Evolutionary conservation across 2,797 vertebrate species (phyloP).

Genomic region (Atherinosoma microstoma): DNA sequence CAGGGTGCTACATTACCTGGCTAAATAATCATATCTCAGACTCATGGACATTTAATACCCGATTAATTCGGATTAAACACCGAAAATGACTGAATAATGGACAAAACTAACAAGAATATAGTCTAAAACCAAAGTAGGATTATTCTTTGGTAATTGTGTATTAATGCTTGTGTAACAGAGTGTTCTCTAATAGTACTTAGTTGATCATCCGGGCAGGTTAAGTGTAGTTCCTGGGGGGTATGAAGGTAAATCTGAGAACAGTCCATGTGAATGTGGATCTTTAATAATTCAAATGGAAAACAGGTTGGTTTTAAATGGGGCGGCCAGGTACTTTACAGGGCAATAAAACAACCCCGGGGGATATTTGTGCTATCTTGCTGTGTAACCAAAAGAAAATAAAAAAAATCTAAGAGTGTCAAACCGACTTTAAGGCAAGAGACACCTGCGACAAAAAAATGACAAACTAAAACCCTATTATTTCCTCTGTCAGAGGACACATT

Average conservation of each 20-base stretch:
- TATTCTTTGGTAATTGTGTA: neutral
- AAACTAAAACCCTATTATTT: conserved; percentile 9
- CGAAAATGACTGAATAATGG: neutral
- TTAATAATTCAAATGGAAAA: conserved; percentile 85
- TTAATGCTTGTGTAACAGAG: conserved; percentile 4
- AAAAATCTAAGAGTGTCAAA: conserved; percentile 16
- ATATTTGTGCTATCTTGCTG: conserved; percentile 23
- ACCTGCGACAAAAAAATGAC: conserved; percentile 23
- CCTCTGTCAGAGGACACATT: conserved; percentile 35
- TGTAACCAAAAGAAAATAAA: conserved; percentile 4
- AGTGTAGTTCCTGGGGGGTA: conserved; percentile 50
- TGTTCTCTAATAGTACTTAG: conserved; percentile 40
- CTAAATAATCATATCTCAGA: too few species aligned
- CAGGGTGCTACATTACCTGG: too few species aligned
- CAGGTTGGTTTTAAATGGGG: conserved; percentile 65
- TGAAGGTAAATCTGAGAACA: conserved; percentile 64
- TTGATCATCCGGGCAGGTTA: conserved; percentile 60
- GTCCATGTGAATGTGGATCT: conserved; percentile 48
- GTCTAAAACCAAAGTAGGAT: neutral
- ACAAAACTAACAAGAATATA: neutral
- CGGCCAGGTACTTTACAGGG: conserved; percentile 42
- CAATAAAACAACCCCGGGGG: conserved; percentile 28
- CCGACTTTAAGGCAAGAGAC: conserved; percentile 26
- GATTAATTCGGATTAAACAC: too few species aligned
- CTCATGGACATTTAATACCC: too few species aligned